phyloP scores from a whole-genome alignment of 2,797 vertebrate species.

The Fringilla coelebs region DNA sequence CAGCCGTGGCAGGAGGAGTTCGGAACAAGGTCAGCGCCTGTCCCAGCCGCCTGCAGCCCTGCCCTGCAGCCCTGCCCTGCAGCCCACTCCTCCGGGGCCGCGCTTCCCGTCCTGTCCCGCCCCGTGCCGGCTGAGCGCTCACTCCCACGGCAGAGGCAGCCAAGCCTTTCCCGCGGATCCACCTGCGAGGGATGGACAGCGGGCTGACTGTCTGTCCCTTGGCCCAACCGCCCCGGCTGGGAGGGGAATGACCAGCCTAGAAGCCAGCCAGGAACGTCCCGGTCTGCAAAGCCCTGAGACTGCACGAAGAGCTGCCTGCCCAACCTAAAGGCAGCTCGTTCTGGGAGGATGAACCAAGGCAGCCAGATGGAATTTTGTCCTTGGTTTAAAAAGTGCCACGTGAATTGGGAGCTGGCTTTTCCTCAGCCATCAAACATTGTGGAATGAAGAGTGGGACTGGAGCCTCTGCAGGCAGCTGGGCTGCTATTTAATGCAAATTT shows the following conservation, averaged over 20 bases:
- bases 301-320: background rate
- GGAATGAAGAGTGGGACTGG: background rate
- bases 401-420: background rate
- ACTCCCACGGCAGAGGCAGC: background rate
- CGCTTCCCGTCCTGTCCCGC: conserved; percentile 44
- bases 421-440: background rate
- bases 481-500: background rate
- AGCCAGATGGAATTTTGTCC: background rate
- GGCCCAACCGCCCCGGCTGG: background rate
- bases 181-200: background rate
- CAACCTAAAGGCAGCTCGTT: background rate
- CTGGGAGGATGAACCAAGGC: background rate
- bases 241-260: background rate
- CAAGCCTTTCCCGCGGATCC: background rate
- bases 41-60: background rate
- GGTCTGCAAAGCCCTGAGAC: background rate
- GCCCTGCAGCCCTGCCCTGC: background rate
- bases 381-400: background rate
- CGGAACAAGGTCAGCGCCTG: background rate
- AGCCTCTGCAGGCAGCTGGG: background rate
- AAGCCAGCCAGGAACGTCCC: background rate
- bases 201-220: background rate
- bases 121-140: background rate
- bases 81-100: background rate
- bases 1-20: background rate